These are phyloP conservation scores for Poeciliopsis retropinna DNA, from an alignment of 2,113 vertebrate genomes.

Conservation along the genomic window DNA sequence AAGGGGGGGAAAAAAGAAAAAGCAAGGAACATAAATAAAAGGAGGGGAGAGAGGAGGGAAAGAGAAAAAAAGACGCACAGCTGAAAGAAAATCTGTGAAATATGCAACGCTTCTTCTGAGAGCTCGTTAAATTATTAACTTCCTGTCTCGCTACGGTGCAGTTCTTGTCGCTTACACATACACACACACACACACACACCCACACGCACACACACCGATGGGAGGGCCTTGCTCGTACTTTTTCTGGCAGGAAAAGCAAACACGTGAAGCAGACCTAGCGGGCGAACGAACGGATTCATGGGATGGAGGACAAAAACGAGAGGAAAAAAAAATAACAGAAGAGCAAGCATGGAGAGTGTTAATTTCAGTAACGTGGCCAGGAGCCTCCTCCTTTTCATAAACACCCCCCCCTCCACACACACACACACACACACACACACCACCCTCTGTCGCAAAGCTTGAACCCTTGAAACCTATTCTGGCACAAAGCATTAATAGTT, in stretches of 20 bases:
- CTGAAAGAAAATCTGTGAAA: conserved; percentile 57
- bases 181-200: no score
- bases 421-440: neutral
- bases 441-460: conserved; percentile 53
- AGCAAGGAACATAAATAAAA: neutral
- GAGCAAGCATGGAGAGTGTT: conserved; percentile 52
- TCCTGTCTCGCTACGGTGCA: conserved; percentile 35
- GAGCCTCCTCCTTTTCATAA: conserved; percentile 34
- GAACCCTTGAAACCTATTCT: conserved; percentile 64
- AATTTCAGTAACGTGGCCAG: conserved; percentile 57
- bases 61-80: neutral
- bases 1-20: conserved; percentile 27
- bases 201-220: neutral
- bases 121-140: conserved; percentile 70
- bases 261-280: neutral
- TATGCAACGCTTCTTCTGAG: conserved; percentile 55
- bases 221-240: neutral
- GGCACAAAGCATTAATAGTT: conserved; percentile 64
- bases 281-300: conserved; percentile 9
- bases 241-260: neutral
- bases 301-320: conserved; percentile 28
- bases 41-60: neutral
- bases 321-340: conserved; percentile 17
- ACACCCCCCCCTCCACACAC: conserved; percentile 17
- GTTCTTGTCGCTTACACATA: conserved; percentile 20